Conservation (phyloP, 2,888 invertebrate species). For the Apodemia zela region DNA sequence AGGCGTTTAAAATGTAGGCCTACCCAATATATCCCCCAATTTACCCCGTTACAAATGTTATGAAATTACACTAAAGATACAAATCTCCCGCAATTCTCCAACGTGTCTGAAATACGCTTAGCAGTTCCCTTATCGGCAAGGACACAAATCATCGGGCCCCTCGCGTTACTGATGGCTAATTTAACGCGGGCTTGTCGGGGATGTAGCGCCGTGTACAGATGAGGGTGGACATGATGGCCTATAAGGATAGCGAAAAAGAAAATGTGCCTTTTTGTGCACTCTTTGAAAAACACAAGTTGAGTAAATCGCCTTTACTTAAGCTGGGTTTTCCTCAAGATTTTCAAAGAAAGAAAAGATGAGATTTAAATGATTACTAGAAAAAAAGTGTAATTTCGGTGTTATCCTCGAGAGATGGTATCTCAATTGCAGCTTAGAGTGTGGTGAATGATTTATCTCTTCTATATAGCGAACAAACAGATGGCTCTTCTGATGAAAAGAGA, state of each 20-base stretch:
- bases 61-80: slow-evolving; percentile 33
- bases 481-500: too few species aligned
- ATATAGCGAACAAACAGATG: too few species aligned
- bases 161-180: slow-evolving; percentile 52
- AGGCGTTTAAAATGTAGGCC: too few species aligned
- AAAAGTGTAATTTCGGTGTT: too few species aligned
- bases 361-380: too few species aligned
- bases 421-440: too few species aligned
- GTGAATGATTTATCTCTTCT: too few species aligned
- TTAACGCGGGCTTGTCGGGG: slow-evolving; percentile 37
- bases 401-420: too few species aligned
- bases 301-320: too few species aligned
- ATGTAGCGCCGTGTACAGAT: slow-evolving; percentile 16
- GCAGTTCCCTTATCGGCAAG: slow-evolving; percentile 41
- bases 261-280: not conserved
- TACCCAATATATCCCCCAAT: not conserved
- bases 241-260: not conserved
- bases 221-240: not conserved
- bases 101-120: slow-evolving; percentile 43
- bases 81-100: slow-evolving; percentile 45
- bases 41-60: slow-evolving; percentile 11
- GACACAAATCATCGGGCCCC: slow-evolving; percentile 50
- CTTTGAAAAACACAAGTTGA: too few species aligned
- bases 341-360: too few species aligned
- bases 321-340: too few species aligned